Conservation (phyloP, 1,140 invertebrate species). For the Neodiprion lecontei region DNA sequence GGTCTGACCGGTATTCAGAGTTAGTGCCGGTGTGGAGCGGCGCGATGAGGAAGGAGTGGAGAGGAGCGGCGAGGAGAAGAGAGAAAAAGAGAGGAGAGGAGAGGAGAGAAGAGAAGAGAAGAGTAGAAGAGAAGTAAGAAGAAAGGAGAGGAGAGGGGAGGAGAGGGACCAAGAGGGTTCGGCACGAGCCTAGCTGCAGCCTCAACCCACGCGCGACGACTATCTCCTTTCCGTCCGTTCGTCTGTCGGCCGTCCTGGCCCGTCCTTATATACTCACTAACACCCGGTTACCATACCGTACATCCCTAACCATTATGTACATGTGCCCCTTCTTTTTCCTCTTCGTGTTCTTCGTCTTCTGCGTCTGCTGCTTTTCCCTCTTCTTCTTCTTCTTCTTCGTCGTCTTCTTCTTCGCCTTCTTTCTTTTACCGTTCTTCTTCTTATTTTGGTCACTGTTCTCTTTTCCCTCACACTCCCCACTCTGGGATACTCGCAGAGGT, state of each 20-base stretch:
- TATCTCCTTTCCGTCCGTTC: constrained; percentile 24
- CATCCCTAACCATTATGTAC: constrained; percentile 15
- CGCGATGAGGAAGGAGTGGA: constrained; percentile 10
- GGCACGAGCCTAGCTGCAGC: constrained; percentile 59
- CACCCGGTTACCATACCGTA: constrained; percentile 22
- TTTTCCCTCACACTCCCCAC: neutral
- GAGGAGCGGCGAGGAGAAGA: constrained; percentile 31
- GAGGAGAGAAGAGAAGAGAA: constrained; percentile 17
- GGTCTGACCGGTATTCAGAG: constrained; percentile 57
- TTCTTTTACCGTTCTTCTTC: neutral
- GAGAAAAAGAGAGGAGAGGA: constrained; percentile 26
- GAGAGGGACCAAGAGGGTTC: constrained; percentile 39
- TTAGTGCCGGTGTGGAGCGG: constrained; percentile 35
- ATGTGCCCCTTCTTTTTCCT: constrained; percentile 12
- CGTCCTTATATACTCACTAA: constrained; percentile 29
- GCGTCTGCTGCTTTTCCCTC: neutral
- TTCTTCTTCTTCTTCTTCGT: neutral
- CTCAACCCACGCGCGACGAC: constrained; percentile 53
- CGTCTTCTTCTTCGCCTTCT: neutral
- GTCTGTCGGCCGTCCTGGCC: constrained; percentile 2
- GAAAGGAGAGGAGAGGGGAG: constrained; percentile 26
- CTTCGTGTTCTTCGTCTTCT: constrained; percentile 13
- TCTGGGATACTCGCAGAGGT: neutral
- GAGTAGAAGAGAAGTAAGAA: constrained; percentile 11
- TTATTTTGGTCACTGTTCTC: neutral